Evolutionary conservation across 30 jellyfish, hydroid and myxozoan species (phyloP).

Genomic region (Aurelia coerulea): DNA sequence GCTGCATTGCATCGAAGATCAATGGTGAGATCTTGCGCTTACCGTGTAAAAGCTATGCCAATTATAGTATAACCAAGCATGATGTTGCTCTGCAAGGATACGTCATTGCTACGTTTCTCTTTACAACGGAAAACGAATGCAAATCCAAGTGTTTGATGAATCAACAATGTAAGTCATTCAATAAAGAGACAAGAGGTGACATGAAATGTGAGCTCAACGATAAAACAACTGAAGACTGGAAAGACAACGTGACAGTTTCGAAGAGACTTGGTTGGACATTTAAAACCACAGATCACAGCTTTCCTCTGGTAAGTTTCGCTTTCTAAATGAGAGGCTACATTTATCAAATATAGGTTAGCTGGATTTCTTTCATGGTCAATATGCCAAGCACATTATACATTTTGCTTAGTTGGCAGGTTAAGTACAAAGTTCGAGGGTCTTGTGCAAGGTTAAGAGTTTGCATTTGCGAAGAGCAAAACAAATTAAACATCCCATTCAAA

Average conservation of each 20-base stretch:
- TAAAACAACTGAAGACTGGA: neutral
- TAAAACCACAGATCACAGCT: neutral
- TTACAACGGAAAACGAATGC: neutral
- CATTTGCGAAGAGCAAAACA: too few relatives aligned
- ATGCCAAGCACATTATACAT: too few relatives aligned
- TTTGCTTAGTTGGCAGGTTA: too few relatives aligned
- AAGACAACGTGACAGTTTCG: neutral
- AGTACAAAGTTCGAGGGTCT: too few relatives aligned
- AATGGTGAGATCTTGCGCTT: neutral
- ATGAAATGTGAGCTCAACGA: neutral
- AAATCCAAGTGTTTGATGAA: constrained; percentile 3
- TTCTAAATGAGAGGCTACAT: neutral
- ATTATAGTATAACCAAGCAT: neutral
- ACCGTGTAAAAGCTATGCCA: neutral
- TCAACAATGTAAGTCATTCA: neutral
- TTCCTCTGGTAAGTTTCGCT: neutral
- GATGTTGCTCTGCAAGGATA: constrained; percentile 10
- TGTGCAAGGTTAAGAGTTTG: too few relatives aligned
- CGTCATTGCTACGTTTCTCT: constrained; percentile 2
- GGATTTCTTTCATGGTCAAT: too few relatives aligned
- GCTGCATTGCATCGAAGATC: neutral
- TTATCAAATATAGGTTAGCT: too few relatives aligned
- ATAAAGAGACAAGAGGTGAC: neutral
- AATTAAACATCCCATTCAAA: too few relatives aligned
- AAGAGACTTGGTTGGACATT: constrained; percentile 1